Conservation (phyloP, 2,113 vertebrate species). For the Edolisoma coerulescens region DNA sequence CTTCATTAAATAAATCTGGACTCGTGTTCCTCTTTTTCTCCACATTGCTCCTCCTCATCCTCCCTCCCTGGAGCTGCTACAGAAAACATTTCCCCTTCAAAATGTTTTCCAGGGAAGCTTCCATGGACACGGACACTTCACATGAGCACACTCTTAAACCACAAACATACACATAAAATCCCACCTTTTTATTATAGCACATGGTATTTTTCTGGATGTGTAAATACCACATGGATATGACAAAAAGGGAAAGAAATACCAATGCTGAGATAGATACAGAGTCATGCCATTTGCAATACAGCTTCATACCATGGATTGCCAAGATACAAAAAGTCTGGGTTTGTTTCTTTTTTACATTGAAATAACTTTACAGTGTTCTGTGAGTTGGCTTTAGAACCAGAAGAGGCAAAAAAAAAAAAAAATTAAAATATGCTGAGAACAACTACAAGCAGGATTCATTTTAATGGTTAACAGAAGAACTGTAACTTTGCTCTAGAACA, state of each 20-base stretch:
- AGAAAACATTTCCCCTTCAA: neutral
- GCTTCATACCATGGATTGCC: constrained; percentile 18
- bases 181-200: constrained; percentile 63
- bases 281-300: constrained; percentile 54
- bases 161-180: constrained; percentile 43
- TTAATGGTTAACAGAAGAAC: constrained; percentile 47
- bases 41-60: neutral
- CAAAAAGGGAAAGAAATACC: constrained; percentile 52
- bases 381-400: constrained; percentile 25
- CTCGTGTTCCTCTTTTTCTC: neutral
- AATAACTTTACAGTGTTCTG: constrained; percentile 43
- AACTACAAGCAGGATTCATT: constrained; percentile 18
- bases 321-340: constrained; percentile 44
- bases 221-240: constrained; percentile 25
- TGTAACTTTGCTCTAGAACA: constrained; percentile 24
- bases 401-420: neutral
- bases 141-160: neutral
- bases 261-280: constrained; percentile 38
- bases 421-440: constrained; percentile 11
- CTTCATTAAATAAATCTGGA: neutral
- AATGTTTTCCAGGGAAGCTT: neutral
- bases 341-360: constrained; percentile 16
- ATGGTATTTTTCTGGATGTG: neutral
- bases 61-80: neutral
- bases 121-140: neutral